Percentiles rank a stretch among this genome's conserved stretches.
These are phyloP conservation scores for Drosophila algonquin DNA, from an alignment of 2,888 invertebrate species.

Conservation along the genomic window DNA sequence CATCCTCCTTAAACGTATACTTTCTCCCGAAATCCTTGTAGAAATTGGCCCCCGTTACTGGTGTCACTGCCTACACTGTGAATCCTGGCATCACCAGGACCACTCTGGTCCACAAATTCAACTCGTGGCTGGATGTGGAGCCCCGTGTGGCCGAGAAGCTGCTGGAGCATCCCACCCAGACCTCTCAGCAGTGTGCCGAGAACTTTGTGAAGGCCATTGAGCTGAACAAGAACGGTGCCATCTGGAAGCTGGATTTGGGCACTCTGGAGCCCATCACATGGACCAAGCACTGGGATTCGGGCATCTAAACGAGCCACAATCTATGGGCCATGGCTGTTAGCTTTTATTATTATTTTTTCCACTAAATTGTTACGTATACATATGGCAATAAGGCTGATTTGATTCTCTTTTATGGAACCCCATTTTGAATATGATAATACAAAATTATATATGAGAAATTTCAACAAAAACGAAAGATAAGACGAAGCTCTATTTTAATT, in stretches of 20 bases:
- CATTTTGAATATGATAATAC: constrained; percentile 28
- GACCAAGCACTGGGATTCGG: constrained; percentile 73
- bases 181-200: constrained; percentile 67
- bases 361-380: constrained; percentile 8
- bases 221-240: constrained; percentile 78
- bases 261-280: constrained; percentile 64
- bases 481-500: constrained; percentile 49
- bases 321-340: constrained; percentile 27
- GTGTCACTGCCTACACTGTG: constrained; percentile 66
- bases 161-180: constrained; percentile 54
- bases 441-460: constrained; percentile 35
- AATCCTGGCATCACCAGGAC: constrained; percentile 74
- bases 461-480: constrained; percentile 53
- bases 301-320: constrained; percentile 45
- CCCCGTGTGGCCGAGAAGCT: constrained; percentile 55
- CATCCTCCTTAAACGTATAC: too few species aligned
- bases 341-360: constrained; percentile 12
- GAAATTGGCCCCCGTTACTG: constrained; percentile 65
- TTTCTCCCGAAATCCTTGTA: constrained; percentile 7
- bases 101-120: constrained; percentile 59
- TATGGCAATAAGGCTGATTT: constrained; percentile 46
- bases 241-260: constrained; percentile 81
- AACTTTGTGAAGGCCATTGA: constrained; percentile 80
- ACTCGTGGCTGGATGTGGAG: constrained; percentile 70
- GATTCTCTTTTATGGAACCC: constrained; percentile 24